These are phyloP conservation scores for Cairina moschata DNA, from an alignment of 2,113 vertebrate genomes.

Conservation along the genomic window DNA sequence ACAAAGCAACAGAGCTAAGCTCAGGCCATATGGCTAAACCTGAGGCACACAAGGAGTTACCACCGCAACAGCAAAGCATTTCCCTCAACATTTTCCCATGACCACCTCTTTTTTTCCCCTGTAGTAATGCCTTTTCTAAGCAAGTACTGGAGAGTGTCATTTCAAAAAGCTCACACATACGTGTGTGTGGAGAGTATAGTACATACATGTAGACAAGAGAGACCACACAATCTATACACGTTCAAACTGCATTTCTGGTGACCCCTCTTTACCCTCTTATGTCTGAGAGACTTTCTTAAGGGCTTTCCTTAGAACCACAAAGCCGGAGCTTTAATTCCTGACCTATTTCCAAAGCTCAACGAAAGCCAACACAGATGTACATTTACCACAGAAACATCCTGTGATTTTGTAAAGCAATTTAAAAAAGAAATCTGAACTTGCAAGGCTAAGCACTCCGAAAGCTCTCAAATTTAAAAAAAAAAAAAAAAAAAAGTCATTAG, in stretches of 20 bases:
- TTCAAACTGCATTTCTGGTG: slow-evolving; percentile 24
- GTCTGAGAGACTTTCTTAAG: slow-evolving; percentile 56
- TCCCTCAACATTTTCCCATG: background rate
- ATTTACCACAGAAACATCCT: slow-evolving; percentile 45
- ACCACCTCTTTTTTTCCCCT: background rate
- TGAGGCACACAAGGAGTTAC: background rate
- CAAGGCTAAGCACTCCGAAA: slow-evolving; percentile 36
- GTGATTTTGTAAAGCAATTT: slow-evolving; percentile 41
- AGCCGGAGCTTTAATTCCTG: slow-evolving; percentile 65
- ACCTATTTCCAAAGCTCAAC: slow-evolving; percentile 68
- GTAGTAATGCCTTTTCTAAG: background rate
- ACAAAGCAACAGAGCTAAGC: background rate
- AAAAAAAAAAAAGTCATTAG: background rate
- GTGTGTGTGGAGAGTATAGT: background rate
- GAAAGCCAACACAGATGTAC: slow-evolving; percentile 63
- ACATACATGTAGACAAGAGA: background rate
- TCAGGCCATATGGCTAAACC: background rate
- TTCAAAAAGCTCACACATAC: background rate
- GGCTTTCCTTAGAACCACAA: slow-evolving; percentile 58
- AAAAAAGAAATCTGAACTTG: slow-evolving; percentile 8
- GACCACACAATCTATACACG: background rate
- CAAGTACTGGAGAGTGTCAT: background rate
- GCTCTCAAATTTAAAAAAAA: background rate
- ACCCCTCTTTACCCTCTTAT: slow-evolving; percentile 58
- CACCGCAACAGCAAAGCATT: accelerated